Conservation (phyloP, 2,113 vertebrate genomes). For the Catharus bicknelli region DNA sequence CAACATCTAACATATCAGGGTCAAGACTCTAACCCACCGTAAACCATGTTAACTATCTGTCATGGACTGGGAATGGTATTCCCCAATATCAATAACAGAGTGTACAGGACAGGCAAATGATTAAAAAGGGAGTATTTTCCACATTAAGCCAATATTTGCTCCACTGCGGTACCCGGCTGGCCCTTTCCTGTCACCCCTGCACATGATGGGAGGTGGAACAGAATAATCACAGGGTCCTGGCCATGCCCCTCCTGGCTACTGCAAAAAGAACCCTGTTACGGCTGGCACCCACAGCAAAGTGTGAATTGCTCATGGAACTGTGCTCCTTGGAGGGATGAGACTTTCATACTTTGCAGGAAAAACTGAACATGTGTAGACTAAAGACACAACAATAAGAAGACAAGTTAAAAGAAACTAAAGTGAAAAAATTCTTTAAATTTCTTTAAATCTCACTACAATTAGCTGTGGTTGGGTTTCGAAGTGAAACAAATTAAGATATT, state of each 20-base stretch:
- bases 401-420: neutral
- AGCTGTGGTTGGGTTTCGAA: neutral
- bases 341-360: neutral
- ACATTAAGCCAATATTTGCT: fast-evolving
- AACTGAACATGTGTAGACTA: neutral
- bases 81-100: neutral
- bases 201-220: neutral
- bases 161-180: fast-evolving
- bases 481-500: neutral
- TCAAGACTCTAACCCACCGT: neutral
- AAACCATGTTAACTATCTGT: neutral
- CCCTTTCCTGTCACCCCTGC: neutral
- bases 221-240: neutral
- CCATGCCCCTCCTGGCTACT: neutral
- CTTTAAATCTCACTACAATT: neutral
- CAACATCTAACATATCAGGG: neutral
- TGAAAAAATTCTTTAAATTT: neutral
- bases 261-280: neutral
- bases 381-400: neutral
- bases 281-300: neutral
- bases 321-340: neutral
- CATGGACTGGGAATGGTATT: neutral
- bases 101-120: neutral
- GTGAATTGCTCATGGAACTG: neutral
- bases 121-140: neutral